Evolutionary conservation across 2,797 vertebrate species (phyloP).

Genomic region (Pipistrellus pygmaeus): DNA sequence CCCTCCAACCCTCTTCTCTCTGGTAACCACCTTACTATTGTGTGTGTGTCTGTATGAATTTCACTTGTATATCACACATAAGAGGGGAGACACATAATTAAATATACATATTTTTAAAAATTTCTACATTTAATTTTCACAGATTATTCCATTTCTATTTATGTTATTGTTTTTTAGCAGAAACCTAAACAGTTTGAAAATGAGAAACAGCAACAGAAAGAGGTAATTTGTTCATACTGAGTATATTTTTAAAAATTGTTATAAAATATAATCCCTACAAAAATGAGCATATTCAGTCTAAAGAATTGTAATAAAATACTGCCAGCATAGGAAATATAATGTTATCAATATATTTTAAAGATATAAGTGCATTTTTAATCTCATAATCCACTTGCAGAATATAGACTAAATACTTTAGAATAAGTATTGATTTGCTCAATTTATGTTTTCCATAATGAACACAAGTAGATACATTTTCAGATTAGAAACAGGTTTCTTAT

Average conservation of each 20-base stretch:
- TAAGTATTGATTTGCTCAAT: not conserved
- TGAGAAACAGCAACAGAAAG: constrained; percentile 42
- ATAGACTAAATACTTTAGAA: not conserved
- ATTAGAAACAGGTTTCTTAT: not conserved
- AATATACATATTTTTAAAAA: not conserved
- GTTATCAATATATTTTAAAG: not conserved
- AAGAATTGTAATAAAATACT: not conserved
- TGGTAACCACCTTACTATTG: not conserved
- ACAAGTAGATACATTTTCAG: not conserved
- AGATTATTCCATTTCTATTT: not conserved
- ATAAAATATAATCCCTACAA: not conserved
- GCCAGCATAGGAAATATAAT: not conserved
- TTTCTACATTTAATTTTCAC: not conserved
- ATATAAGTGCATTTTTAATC: not conserved
- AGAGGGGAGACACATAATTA: constrained; percentile 13
- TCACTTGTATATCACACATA: not conserved
- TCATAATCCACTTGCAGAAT: not conserved
- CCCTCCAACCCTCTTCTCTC: not conserved
- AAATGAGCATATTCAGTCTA: not conserved
- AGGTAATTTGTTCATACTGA: constrained; percentile 65
- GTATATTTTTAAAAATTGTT: constrained; percentile 21
- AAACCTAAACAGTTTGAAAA: constrained; percentile 9
- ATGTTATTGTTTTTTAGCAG: constrained; percentile 38
- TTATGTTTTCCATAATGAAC: not conserved
- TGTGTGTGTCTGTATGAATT: not conserved